phyloP scores from a whole-genome alignment of 2,113 vertebrate genomes.

The Daphoenositta chrysoptera region DNA sequence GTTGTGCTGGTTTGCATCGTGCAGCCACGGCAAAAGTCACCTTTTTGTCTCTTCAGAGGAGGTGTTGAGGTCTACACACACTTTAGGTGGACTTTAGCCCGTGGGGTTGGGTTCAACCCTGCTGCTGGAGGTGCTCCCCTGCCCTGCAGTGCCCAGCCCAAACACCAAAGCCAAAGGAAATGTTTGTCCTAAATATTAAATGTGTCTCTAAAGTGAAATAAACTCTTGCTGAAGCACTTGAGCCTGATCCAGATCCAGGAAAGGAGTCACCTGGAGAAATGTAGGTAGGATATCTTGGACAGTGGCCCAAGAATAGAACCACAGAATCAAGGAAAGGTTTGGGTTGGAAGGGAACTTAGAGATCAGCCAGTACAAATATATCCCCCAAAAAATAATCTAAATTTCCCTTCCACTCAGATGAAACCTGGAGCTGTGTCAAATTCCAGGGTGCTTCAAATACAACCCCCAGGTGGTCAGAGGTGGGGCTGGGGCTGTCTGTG shows the following conservation, averaged over 20 bases:
- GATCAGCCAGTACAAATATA: neutral
- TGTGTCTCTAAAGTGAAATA: neutral
- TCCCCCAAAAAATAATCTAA: accelerated
- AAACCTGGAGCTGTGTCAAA: neutral
- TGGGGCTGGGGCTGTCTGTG: neutral
- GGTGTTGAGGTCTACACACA: neutral
- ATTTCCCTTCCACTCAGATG: neutral
- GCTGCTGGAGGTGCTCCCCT: neutral
- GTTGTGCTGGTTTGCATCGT: neutral
- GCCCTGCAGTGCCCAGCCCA: neutral
- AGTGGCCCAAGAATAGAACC: neutral
- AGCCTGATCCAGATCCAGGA: neutral
- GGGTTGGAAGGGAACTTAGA: neutral
- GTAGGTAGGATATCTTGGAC: neutral
- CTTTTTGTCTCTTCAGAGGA: neutral
- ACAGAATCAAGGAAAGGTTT: neutral
- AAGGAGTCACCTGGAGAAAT: neutral
- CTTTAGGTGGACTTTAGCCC: neutral
- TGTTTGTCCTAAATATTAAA: neutral
- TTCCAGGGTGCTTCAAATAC: neutral
- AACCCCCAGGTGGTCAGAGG: neutral
- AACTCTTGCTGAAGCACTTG: neutral
- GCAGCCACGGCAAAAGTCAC: neutral
- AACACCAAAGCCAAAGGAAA: neutral
- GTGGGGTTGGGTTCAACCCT: accelerated